Base-by-base conservation (phyloP, 2,888 invertebrate genomes). In the Norana najaformis region DNA sequence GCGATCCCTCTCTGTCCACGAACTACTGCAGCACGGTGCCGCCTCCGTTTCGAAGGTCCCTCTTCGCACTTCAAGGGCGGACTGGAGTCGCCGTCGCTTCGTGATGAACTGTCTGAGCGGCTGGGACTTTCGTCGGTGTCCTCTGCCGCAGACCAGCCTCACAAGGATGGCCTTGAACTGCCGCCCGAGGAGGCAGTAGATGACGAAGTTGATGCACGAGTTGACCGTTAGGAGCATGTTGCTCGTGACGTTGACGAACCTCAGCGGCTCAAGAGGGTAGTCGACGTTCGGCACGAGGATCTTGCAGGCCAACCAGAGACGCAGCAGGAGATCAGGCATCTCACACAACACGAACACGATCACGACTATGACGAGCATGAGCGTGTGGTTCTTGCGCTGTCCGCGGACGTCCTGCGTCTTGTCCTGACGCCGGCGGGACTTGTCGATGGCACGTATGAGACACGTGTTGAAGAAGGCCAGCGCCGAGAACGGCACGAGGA, bases 141-240 rank as follows among this genome's bases (percentile, higher is more conserved):
- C 37, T 41, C 39, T 83, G 85, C 83, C 4, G 38, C 91, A 90
- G 36, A 92, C 30, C 89, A 92, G 91, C 30, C 89, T 90, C 88
- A 91, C 69, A 34, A 92, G 88, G 83, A 92, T 92, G 38, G 69
- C 47, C n/a, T 92, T 89, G 89, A 92, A 92, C 53, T 92, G 91
- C 35, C 90, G 85, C 6, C 92, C 92, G 88, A 92, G 90, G 83
- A 92, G 91, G 90, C 92, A 92, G 91, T 92, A 92, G 47, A 92
- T 92, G 90, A 92, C 91, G 90, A 92, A 92, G 89, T 92, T 92
- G 41, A 91, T 89, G 88, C 92, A 92, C 23, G 91, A 91, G 90
- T 92, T 92, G 89, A 92, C 89, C 34, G 92, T 91, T 82, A 92
- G 91, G 69, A 91, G 91, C 13, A 92, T 89, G 90, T 92, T 92